phyloP scores from a whole-genome alignment of 2,113 vertebrate species.

The Ctenodactylus gundi region DNA sequence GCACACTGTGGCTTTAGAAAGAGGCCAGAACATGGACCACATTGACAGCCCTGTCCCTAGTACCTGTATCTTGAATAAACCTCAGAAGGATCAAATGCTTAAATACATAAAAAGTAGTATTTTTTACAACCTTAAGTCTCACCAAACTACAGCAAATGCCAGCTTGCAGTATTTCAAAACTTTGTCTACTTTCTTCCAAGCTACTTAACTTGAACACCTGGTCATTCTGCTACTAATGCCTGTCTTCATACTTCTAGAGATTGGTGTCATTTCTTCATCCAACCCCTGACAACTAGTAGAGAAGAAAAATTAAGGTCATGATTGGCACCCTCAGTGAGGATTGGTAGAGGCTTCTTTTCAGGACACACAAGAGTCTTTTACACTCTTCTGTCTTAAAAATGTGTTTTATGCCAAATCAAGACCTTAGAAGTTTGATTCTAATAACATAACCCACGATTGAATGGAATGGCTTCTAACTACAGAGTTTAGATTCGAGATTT shows the following conservation, averaged over 20 bases:
- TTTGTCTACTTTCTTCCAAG: not conserved
- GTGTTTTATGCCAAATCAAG: not conserved
- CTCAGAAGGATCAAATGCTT: not conserved
- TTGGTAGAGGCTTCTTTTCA: not conserved
- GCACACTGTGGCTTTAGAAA: not conserved
- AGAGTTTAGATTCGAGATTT: not conserved
- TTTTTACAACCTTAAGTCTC: not conserved
- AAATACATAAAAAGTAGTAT: not conserved
- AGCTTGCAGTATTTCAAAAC: not conserved
- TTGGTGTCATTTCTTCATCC: not conserved
- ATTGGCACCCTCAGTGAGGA: not conserved
- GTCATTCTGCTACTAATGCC: not conserved
- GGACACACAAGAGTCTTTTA: not conserved
- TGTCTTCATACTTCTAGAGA: not conserved
- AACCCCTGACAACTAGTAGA: not conserved
- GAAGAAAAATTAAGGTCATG: not conserved
- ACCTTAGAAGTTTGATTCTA: not conserved
- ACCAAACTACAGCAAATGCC: not conserved
- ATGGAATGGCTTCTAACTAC: not conserved
- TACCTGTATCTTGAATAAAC: not conserved
- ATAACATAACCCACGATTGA: not conserved
- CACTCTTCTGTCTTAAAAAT: not conserved
- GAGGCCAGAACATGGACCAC: not conserved
- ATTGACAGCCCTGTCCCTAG: not conserved
- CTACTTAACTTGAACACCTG: not conserved